Conservation (phyloP, 2,888 invertebrate species). For the Nomada lathburiana region DNA sequence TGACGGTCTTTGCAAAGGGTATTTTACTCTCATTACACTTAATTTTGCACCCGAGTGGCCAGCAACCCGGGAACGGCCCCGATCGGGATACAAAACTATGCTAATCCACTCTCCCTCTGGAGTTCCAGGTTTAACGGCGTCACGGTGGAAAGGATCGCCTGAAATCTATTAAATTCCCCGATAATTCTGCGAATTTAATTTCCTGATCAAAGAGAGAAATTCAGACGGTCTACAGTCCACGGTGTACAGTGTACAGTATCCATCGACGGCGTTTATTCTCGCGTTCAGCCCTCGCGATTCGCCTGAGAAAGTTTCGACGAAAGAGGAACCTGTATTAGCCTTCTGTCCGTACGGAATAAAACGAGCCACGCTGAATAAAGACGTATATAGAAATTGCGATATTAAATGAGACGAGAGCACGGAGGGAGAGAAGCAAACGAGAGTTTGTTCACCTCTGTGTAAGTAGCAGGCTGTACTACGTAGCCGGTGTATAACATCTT, state of each 20-base stretch:
- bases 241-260: no score
- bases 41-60: no score
- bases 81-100: no score
- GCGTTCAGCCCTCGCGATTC: not conserved
- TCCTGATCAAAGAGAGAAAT: not conserved
- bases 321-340: slow-evolving; percentile 8
- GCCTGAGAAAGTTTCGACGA: not conserved
- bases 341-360: slow-evolving; percentile 32
- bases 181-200: not conserved
- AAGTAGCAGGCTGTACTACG: slow-evolving; percentile 24
- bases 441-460: slow-evolving; percentile 60
- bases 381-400: slow-evolving; percentile 14
- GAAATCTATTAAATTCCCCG: no score
- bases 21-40: no score
- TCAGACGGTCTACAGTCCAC: not conserved
- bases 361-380: not conserved
- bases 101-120: no score
- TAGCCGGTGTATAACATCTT: slow-evolving; percentile 32
- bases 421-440: not conserved
- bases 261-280: not conserved
- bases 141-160: no score
- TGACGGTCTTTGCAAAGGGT: no score
- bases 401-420: slow-evolving; percentile 23
- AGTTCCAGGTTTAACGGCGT: no score
- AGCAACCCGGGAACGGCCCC: no score